Conservation (phyloP, 2,113 vertebrate species). For the Entelurus aequoreus region DNA sequence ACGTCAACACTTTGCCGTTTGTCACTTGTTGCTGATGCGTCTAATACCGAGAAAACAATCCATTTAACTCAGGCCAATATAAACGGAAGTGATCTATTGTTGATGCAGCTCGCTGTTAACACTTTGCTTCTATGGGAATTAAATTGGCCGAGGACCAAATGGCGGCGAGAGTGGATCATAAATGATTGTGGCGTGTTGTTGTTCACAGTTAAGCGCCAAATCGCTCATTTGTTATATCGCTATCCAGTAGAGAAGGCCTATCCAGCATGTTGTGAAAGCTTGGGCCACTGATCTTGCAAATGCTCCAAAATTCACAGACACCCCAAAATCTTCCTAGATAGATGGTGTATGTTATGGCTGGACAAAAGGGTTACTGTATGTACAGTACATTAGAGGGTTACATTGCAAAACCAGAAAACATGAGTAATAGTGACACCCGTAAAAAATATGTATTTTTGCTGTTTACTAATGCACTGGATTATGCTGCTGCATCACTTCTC, state of each 20-base stretch:
- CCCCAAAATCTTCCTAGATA: neutral
- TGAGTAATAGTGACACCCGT: too few relatives aligned
- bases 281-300: too few relatives aligned
- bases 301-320: neutral
- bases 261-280: neutral
- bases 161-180: conserved; percentile 37
- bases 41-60: conserved; percentile 5
- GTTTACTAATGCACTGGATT: too few relatives aligned
- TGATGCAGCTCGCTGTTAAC: conserved; percentile 50
- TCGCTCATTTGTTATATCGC: neutral
- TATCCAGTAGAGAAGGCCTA: neutral
- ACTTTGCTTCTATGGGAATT: conserved; percentile 68
- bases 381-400: too few relatives aligned
- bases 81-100: conserved; percentile 18
- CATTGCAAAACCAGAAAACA: too few relatives aligned
- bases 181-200: conserved; percentile 31
- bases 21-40: neutral
- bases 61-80: conserved; percentile 12
- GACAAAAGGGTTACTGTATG: too few relatives aligned
- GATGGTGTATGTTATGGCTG: too few relatives aligned
- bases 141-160: conserved; percentile 62
- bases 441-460: too few relatives aligned
- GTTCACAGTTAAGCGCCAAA: neutral
- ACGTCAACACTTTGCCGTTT: neutral
- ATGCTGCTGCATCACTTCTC: too few relatives aligned